These are phyloP conservation scores for Silurus lanzhouensis DNA, from an alignment of 2,797 vertebrate species.

Conservation along the genomic window DNA sequence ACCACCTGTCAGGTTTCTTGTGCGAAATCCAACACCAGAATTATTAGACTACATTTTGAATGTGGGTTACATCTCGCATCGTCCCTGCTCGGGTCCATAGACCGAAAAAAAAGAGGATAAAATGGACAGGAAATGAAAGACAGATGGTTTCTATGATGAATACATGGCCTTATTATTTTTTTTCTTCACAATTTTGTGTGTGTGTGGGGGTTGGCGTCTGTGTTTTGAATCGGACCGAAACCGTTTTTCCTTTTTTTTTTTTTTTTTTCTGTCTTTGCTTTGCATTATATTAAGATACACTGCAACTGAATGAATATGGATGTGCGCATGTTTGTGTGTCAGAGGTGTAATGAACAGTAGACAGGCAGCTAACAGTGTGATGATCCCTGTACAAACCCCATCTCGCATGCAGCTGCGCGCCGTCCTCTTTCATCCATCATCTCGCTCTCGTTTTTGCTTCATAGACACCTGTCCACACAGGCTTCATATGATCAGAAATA, in stretches of 20 bases:
- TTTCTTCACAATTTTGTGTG: background rate
- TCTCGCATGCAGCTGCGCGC: conserved; percentile 37
- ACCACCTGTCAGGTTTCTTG: background rate
- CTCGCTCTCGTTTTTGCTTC: background rate
- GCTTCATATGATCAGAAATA: background rate
- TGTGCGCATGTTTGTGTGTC: conserved; percentile 21
- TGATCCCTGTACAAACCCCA: conserved; percentile 49
- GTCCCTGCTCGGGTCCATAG: background rate
- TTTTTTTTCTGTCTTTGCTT: background rate
- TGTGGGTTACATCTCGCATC: background rate
- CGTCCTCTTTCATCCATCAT: conserved; percentile 44
- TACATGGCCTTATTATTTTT: background rate
- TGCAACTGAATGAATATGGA: conserved; percentile 13
- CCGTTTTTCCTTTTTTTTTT: background rate
- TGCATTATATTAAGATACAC: background rate
- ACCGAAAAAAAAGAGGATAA: background rate
- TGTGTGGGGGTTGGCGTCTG: background rate
- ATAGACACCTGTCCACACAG: background rate
- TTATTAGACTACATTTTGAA: background rate
- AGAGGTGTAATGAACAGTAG: conserved; percentile 36
- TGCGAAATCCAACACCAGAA: background rate
- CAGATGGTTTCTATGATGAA: background rate
- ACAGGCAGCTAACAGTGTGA: conserved; percentile 43
- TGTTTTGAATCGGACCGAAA: background rate
- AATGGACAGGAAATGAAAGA: background rate